A percentile compares a stretch with the other conserved stretches of the same genome.
These are phyloP conservation scores for Aurelia aurita complex sp. Pacific DNA, from an alignment of 30 jellyfish, hydroid and myxozoan genomes.

Conservation along the genomic window DNA sequence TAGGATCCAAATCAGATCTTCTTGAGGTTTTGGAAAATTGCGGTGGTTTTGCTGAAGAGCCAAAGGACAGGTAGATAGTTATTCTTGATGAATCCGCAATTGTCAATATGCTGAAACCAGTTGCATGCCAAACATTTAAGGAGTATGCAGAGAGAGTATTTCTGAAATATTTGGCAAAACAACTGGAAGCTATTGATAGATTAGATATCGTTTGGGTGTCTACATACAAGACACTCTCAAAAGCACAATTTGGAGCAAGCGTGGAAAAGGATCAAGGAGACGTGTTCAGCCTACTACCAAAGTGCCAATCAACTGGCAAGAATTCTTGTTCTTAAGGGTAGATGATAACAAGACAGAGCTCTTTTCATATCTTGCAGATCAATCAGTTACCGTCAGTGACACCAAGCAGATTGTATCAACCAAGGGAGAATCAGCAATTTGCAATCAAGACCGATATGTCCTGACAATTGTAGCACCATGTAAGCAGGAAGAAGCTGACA, in stretches of 20 bases:
- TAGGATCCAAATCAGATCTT: constrained; percentile 12
- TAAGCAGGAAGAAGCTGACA: background rate
- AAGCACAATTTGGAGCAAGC: background rate
- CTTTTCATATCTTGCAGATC: background rate
- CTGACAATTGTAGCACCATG: background rate
- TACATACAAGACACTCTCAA: background rate
- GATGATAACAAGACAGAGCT: constrained; percentile 11
- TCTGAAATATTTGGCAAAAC: background rate
- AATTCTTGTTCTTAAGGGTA: background rate
- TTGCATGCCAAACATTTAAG: background rate
- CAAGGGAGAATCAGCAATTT: constrained; percentile 3
- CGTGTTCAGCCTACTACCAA: background rate
- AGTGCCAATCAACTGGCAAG: constrained; percentile 19
- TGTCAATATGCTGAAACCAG: constrained; percentile 10
- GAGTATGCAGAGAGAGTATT: constrained; percentile 12
- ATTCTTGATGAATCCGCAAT: constrained; percentile 26
- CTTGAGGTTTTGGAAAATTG: constrained; percentile 11
- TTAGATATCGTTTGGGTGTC: constrained; percentile 21
- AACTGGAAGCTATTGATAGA: background rate
- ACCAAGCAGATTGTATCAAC: constrained; percentile 4
- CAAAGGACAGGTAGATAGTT: background rate
- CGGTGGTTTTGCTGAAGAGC: background rate
- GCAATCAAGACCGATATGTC: constrained; percentile 1
- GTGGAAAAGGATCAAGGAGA: constrained; percentile 1
- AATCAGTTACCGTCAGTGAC: background rate